Conservation (phyloP, 2,797 vertebrate genomes). For the Xiphophorus birchmanni region DNA sequence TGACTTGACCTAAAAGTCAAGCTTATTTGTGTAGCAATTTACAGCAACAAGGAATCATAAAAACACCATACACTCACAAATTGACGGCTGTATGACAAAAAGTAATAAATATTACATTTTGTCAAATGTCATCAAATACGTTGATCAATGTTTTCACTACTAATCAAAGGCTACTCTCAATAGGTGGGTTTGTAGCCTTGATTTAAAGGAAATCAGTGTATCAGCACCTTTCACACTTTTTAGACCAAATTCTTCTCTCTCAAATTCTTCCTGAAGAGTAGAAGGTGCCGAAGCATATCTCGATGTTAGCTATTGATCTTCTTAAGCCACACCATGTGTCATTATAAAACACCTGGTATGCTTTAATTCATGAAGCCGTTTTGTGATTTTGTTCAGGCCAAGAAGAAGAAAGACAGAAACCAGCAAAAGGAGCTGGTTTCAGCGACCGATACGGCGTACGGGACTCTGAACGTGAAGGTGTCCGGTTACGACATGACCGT, state of each 20-base stretch:
- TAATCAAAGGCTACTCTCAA: too few relatives aligned
- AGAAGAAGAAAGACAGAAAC: slow-evolving; percentile 81
- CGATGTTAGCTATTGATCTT: background rate
- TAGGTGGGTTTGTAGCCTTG: too few relatives aligned
- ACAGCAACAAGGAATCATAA: too few relatives aligned
- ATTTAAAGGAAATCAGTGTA: too few relatives aligned
- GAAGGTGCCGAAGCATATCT: background rate
- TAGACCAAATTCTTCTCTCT: background rate
- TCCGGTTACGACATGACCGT: slow-evolving; percentile 88
- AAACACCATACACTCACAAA: too few relatives aligned
- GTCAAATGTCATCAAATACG: too few relatives aligned
- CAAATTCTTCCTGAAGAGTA: background rate
- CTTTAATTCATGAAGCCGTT: background rate
- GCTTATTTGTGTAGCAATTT: too few relatives aligned
- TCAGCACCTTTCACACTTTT: background rate
- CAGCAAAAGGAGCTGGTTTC: slow-evolving; percentile 79
- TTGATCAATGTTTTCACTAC: too few relatives aligned
- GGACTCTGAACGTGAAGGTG: slow-evolving; percentile 85
- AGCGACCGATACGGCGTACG: slow-evolving; percentile 82
- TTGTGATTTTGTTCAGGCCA: slow-evolving; percentile 47
- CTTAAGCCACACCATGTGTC: background rate
- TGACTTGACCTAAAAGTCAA: too few relatives aligned
- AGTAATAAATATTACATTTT: too few relatives aligned
- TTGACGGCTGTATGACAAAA: too few relatives aligned
- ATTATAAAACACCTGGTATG: background rate